phyloP scores from a whole-genome alignment of 2,113 vertebrate genomes.

The Stegostoma tigrinum region DNA sequence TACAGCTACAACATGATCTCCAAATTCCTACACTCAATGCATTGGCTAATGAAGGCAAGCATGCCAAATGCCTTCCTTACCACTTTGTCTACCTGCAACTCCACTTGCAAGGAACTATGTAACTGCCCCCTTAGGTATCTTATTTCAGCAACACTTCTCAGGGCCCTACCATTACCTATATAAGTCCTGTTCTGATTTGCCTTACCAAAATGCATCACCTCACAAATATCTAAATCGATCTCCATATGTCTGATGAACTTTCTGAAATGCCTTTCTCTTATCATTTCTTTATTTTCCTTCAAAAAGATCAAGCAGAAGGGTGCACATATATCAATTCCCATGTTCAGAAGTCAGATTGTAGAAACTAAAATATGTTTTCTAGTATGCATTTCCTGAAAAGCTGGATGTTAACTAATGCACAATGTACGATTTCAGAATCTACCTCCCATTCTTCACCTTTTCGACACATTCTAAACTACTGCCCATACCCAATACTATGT shows the following conservation, averaged over 20 bases:
- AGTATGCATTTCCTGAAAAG: not conserved
- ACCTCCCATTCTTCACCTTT: not conserved
- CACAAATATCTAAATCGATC: no score
- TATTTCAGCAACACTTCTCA: no score
- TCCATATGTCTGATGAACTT: not conserved
- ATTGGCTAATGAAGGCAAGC: no score
- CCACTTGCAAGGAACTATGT: no score
- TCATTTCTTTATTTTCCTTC: not conserved
- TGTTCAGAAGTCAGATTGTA: not conserved
- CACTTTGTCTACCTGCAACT: no score
- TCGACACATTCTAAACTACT: not conserved
- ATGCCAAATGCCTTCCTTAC: no score
- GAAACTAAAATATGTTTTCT: not conserved
- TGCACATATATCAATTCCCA: not conserved
- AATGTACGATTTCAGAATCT: not conserved
- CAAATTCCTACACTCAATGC: no score
- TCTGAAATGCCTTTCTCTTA: not conserved
- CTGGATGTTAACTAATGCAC: not conserved
- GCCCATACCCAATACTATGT: not conserved
- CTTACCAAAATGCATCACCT: no score
- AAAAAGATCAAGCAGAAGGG: not conserved
- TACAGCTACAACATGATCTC: no score
- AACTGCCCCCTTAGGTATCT: no score
- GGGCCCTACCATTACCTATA: no score
- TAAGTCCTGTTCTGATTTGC: no score